Conservation (phyloP, 2,888 invertebrate species). For the Erebia palarica region DNA sequence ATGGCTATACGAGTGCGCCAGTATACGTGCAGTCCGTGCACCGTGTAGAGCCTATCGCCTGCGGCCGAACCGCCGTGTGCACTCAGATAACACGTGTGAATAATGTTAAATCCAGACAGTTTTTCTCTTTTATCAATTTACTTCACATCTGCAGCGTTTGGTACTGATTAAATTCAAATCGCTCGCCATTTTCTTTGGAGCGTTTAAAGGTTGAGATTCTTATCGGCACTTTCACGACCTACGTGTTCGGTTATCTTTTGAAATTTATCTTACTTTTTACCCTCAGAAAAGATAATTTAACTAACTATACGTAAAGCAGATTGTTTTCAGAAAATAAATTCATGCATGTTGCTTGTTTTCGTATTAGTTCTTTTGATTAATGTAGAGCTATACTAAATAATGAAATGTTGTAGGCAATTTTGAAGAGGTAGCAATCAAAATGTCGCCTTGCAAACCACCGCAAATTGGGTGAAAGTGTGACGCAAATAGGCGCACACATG, state of each 20-base stretch:
- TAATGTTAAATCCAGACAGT: constrained; percentile 73
- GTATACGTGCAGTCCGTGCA: constrained; percentile 31
- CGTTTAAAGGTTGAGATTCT: constrained; percentile 46
- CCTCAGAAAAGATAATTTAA: background rate
- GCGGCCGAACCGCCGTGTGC: constrained; percentile 59
- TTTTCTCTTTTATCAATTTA: constrained; percentile 73
- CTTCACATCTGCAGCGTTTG: constrained; percentile 67
- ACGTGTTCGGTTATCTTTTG: constrained; percentile 43
- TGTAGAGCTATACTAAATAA: constrained; percentile 21
- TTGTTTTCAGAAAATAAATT: constrained; percentile 13
- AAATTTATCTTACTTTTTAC: constrained; percentile 37
- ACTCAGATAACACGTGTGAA: constrained; percentile 76
- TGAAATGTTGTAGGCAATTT: constrained; percentile 34
- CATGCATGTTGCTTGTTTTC: background rate
- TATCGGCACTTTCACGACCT: constrained; percentile 44
- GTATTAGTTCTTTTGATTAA: constrained; percentile 13
- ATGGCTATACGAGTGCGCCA: constrained; percentile 19
- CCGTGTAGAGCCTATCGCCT: constrained; percentile 44
- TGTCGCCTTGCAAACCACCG: constrained; percentile 65
- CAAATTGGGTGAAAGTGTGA: constrained; percentile 77
- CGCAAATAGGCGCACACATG: constrained; percentile 73
- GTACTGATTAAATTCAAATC: constrained; percentile 61
- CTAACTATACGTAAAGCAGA: background rate
- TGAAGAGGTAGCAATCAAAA: constrained; percentile 49
- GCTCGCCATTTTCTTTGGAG: constrained; percentile 43